Conservation (phyloP, 2,797 vertebrate species). For the Cynopterus sphinx region DNA sequence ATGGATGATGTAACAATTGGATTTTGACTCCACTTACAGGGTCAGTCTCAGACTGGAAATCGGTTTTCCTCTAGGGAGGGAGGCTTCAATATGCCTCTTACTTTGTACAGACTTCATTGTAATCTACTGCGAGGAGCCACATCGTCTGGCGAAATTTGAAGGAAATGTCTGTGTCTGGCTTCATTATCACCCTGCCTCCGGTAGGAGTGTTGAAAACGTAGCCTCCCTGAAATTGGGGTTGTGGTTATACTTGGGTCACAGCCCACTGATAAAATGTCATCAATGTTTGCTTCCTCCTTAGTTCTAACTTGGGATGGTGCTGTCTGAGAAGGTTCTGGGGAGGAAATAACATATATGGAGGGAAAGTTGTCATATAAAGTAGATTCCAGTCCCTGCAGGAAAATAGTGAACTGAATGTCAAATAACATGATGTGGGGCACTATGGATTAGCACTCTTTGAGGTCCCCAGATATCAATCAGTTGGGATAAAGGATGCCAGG, state of each 20-base stretch:
- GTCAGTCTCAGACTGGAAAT: constrained; percentile 62
- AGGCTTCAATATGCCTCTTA: constrained; percentile 61
- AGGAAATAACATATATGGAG: not conserved
- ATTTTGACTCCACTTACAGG: constrained; percentile 66
- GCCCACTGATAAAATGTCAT: constrained; percentile 64
- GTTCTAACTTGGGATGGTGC: constrained; percentile 38
- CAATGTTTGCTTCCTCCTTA: constrained; percentile 53
- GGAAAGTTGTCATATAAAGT: constrained; percentile 12
- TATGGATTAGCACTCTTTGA: not conserved
- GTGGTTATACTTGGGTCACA: constrained; percentile 67
- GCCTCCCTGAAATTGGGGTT: constrained; percentile 62
- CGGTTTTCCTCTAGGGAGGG: constrained; percentile 44
- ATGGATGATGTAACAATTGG: constrained; percentile 64
- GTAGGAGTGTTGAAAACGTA: constrained; percentile 53
- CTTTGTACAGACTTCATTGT: constrained; percentile 62
- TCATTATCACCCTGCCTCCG: constrained; percentile 66
- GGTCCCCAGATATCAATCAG: not conserved
- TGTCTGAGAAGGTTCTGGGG: constrained; percentile 51
- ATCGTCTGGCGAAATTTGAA: constrained; percentile 70
- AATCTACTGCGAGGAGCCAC: constrained; percentile 79
- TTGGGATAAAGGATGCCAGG: constrained; percentile 49
- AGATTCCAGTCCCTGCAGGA: not conserved
- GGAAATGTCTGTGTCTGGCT: constrained; percentile 71
- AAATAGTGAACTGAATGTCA: constrained; percentile 51
- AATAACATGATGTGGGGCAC: not conserved